Base-by-base conservation (phyloP, 1,140 invertebrate genomes). In the Sycophaga agraensis region DNA sequence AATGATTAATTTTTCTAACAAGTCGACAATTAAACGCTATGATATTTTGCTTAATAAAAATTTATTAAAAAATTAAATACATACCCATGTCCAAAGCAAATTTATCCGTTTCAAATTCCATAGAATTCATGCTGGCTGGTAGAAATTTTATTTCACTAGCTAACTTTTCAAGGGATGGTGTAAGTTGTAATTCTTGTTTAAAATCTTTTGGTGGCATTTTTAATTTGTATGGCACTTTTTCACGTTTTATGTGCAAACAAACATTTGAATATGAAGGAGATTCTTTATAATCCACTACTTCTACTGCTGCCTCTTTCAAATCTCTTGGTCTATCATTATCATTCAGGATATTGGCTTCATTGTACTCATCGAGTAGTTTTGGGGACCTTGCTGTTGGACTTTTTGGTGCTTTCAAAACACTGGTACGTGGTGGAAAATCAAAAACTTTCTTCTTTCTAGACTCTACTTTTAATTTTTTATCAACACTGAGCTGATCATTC, bases 271-370 rank as follows among this genome's bases (percentile, higher is more conserved):
- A 74, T 0, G 66, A 68, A 4, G 71, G 72, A 1, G 48, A 26
- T 35, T 66, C 66, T 12, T 69, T 67, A 26, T 67, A 68, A 11
- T 46, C 16, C 0, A 55, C 6, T 5, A 49, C 0, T 16, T 40
- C 34, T 8, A 56, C 34, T 43, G 50, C 17, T 48, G 17, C 21
- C 7, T 31, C 11, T 21, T 46, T 28, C 2, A n/a, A 26, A 24
- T 55, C 37, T 56, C 53, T 37, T 4, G 37, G 17, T 11, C 37
- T 51, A 11, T 63, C 64, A 17, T 61, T 67, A 21, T 75, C 72
- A 24, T 74, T 76, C 14, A 76, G 42, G 46, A 76, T 76, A 39
- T 76, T 76, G 2, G 74, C 74, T 42, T 76, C 74, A 42, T 76
- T 74, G 39, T 73, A 76, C 48, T 76, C 74, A 59, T 76, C 74